Base-by-base conservation (phyloP, 2,113 vertebrate species). In the Petroica traversi region DNA sequence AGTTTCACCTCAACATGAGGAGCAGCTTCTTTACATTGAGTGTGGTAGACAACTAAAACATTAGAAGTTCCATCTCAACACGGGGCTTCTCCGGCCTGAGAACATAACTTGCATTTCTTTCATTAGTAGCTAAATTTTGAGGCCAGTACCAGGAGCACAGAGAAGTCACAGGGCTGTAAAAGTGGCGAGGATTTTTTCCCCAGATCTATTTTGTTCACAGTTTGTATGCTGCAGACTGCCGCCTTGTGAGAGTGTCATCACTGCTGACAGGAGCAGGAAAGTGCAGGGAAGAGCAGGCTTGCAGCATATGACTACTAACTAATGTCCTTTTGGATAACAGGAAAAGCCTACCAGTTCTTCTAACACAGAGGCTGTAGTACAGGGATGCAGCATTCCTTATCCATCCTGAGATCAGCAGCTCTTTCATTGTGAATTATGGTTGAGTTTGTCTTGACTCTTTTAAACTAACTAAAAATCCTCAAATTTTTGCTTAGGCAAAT, bases 311-410 rank as follows among this genome's bases (percentile, higher is more conserved):
- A 5, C 20, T 34, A 11, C 36, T 49, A 38, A 14, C 17, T 57
- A 12, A 22, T 19, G 3, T 8, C 7, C 3, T 33, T 61, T 19
- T 19, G 24, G 15, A 25, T 26, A 59, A 33, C 0, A 0, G 20
- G 19, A 43, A 57, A n/a, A 16, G 11, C 23, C 25, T 40, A 19
- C 16, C 12, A 7, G 20, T 34, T 85, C 40, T 77, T 74, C 17
- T 11, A 66, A 9, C 0, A 0, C 16, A 31, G 8, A 40, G 6
- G 10, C 54, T 38, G 9, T 38, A 57, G 25, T 36, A 24, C 3
- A 2, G 24, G 34, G 7, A 46, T 68, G 25, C n/a, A n/a, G 23
- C 10, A 34, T 14, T 72, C 36, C 51, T 57, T 51, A 14, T 36
- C 29, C 48, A 25, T 20, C 14, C 45, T 79, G 75, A 75, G 9